These are phyloP conservation scores for Diaperis boleti DNA, from an alignment of 2,888 invertebrate species.

Conservation along the genomic window DNA sequence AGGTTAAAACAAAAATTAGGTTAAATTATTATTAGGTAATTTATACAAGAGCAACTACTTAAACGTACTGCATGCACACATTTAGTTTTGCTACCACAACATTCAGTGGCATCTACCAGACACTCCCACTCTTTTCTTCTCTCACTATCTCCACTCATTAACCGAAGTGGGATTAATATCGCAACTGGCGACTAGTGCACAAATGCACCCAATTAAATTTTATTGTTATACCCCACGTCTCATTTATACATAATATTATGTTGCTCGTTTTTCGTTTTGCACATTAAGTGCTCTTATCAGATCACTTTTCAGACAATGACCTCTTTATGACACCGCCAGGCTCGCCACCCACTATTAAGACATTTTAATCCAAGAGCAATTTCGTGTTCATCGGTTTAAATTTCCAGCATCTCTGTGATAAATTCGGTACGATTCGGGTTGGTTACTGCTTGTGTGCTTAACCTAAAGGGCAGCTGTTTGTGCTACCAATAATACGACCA, in stretches of 20 bases:
- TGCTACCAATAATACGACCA: conserved; percentile 27
- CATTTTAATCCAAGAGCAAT: conserved; percentile 5
- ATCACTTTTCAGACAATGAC: conserved; percentile 3
- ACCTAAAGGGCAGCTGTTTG: conserved; percentile 31
- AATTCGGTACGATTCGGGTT: conserved; percentile 7
- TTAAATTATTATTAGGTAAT: too few species aligned
- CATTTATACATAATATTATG: conserved; percentile 8
- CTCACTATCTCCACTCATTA: too few species aligned
- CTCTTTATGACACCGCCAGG: not conserved
- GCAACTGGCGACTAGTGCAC: not conserved
- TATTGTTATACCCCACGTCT: conserved; percentile 7
- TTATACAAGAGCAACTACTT: too few species aligned
- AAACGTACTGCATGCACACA: too few species aligned
- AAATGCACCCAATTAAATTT: conserved; percentile 20
- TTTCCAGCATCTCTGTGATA: conserved; percentile 6
- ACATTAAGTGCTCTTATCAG: conserved; percentile 3
- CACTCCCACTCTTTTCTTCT: too few species aligned
- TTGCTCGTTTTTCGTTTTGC: conserved; percentile 7
- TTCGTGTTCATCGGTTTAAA: conserved; percentile 6
- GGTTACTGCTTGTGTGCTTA: conserved; percentile 9
- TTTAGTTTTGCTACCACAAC: too few species aligned
- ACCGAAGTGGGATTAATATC: not conserved
- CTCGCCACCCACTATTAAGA: not conserved
- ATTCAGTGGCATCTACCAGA: too few species aligned
- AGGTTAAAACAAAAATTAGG: too few species aligned